Evolutionary conservation across 64 coral and sea anemone species (phyloP).

Genomic region (Cladopsammia gracilis): DNA sequence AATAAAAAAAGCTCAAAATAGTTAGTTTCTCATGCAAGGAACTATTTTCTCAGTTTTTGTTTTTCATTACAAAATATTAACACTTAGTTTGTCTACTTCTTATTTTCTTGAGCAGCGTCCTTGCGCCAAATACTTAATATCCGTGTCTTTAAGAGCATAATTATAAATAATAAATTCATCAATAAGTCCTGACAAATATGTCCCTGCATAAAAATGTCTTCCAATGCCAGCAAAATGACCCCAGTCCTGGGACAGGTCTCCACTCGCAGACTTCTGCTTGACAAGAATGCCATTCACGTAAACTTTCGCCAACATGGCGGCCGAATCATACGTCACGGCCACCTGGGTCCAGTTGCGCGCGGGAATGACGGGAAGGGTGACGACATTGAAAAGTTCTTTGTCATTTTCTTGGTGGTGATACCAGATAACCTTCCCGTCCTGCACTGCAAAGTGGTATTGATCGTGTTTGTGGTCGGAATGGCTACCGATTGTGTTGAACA

Average conservation of each 20-base stretch:
- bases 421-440: constrained; percentile 96
- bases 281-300: constrained; percentile 80
- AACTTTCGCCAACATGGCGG: constrained; percentile 86
- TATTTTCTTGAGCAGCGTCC: constrained; percentile 57
- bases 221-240: constrained; percentile 99
- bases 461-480: constrained; percentile 97
- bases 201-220: constrained; percentile 86
- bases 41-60: not conserved
- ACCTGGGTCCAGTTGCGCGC: constrained; percentile 94
- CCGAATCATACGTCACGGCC: constrained; percentile 80
- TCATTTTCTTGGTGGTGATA: constrained; percentile 96
- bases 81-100: not conserved
- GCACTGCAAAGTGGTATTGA: constrained; percentile 94
- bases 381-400: constrained; percentile 87
- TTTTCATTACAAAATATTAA: not conserved
- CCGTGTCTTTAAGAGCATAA: constrained; percentile 78
- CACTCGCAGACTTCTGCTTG: constrained; percentile 89
- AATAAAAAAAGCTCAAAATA: not conserved
- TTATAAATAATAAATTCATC: constrained; percentile 99
- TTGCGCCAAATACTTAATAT: constrained; percentile 86
- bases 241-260: constrained; percentile 97
- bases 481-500: constrained; percentile 98
- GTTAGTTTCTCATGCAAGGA: not conserved
- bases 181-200: constrained; percentile 85
- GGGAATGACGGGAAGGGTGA: constrained; percentile 92